Base-by-base conservation (phyloP, 2,888 invertebrate genomes). In the Endomychus coccineus region DNA sequence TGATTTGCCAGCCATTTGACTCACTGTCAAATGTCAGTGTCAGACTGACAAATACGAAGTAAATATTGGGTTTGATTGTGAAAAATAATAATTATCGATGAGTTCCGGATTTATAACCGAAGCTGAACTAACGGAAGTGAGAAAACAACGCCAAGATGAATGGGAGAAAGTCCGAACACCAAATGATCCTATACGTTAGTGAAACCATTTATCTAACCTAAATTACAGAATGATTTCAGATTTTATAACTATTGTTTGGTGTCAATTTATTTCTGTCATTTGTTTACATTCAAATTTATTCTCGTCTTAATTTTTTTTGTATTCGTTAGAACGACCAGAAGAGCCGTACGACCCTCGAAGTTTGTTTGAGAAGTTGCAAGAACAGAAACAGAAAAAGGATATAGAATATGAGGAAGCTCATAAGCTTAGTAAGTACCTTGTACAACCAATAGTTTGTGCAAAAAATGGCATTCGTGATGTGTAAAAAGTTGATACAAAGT, bases 401-500 rank as follows among this genome's bases (percentile, higher is more conserved):
- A 75, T 88, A 12, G 97, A 97, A 67, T 90, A 82, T 71, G 95
- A 96, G 62, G 97, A 97, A 61, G 83, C 92, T 2, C 89, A 90
- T 56, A 90, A 88, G 69, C 72, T 96, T n/a, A 95, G 95, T 95
- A 70, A 71, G 80, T 69, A 27, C n/a, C n/a, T n/a, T n/a, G n/a
- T n/a, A n/a, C n/a, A n/a, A n/a, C n/a, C n/a, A n/a, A n/a, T n/a
- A n/a, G n/a, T n/a, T n/a, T n/a, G n/a, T n/a, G n/a, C n/a, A n/a
- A n/a, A n/a, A n/a, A n/a, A n/a, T n/a, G n/a, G n/a, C n/a, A n/a
- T n/a, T n/a, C n/a, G n/a, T n/a, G n/a, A n/a, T n/a, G n/a, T n/a
- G n/a, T n/a, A n/a, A n/a, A n/a, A n/a, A n/a, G n/a, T n/a, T n/a
- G n/a, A n/a, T n/a, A n/a, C n/a, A n/a, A n/a, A n/a, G n/a, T n/a